A percentile compares a stretch with the other conserved stretches of the same genome.
These are phyloP conservation scores for Dinomys branickii DNA, from an alignment of 2,113 vertebrate genomes.

Conservation along the genomic window DNA sequence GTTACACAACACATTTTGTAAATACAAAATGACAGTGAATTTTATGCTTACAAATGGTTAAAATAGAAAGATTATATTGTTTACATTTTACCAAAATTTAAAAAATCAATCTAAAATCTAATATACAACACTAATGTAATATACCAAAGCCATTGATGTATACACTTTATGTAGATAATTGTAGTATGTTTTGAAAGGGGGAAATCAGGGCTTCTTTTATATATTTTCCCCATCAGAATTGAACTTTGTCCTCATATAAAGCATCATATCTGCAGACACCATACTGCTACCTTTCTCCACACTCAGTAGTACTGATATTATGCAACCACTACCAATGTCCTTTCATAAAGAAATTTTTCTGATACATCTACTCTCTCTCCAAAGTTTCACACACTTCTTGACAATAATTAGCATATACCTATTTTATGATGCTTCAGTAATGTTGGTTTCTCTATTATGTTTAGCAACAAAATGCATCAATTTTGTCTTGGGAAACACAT, in stretches of 20 bases:
- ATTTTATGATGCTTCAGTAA: not conserved
- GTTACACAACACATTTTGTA: not conserved
- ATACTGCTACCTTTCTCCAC: not conserved
- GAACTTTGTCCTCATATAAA: constrained; percentile 31
- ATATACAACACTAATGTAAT: not conserved
- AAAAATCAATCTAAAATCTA: not conserved
- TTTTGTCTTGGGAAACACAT: constrained; percentile 41
- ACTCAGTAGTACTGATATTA: not conserved
- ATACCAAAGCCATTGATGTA: not conserved
- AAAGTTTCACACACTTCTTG: constrained; percentile 31
- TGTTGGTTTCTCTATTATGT: constrained; percentile 28
- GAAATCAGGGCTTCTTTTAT: constrained; percentile 12
- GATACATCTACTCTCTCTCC: constrained; percentile 11
- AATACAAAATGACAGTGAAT: not conserved
- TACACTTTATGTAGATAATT: not conserved
- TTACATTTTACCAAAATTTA: not conserved
- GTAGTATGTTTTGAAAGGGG: not conserved
- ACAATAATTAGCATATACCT: not conserved
- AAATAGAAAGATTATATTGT: not conserved
- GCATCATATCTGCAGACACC: not conserved
- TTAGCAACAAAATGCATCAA: constrained; percentile 35
- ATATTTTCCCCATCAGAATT: not conserved
- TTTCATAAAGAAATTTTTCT: constrained; percentile 40
- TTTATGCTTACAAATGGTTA: not conserved
- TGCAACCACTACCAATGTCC: not conserved